These are phyloP conservation scores for Laticauda colubrina DNA, from an alignment of 2,113 vertebrate genomes.

Conservation along the genomic window DNA sequence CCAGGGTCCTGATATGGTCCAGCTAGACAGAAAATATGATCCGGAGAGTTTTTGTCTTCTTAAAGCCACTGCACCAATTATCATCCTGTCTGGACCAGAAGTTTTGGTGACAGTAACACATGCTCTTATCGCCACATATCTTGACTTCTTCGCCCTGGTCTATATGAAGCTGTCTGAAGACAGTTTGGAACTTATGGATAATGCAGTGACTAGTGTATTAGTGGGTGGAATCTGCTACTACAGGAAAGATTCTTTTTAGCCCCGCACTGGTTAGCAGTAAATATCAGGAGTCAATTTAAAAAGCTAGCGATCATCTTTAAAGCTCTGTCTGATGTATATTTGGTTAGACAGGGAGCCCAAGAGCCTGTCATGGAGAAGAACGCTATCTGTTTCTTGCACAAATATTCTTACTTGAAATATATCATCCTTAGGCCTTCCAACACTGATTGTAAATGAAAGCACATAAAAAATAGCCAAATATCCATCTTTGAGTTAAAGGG, in stretches of 20 bases:
- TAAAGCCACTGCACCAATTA: not conserved
- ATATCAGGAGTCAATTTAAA: not conserved
- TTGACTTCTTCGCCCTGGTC: not conserved
- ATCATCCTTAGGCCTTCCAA: not conserved
- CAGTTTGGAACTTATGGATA: not conserved
- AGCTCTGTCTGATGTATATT: not conserved
- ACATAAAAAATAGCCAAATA: not conserved
- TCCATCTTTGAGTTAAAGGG: not conserved
- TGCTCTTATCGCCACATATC: not conserved
- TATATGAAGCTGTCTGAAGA: not conserved
- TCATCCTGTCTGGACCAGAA: not conserved
- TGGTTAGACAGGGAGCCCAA: not conserved
- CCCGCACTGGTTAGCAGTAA: not conserved
- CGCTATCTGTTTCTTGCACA: not conserved
- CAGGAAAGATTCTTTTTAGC: not conserved
- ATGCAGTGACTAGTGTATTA: not conserved
- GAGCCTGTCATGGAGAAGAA: not conserved
- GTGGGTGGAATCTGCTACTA: too few species aligned
- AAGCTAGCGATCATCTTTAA: not conserved
- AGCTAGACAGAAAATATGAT: not conserved
- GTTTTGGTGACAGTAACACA: not conserved
- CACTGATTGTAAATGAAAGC: not conserved
- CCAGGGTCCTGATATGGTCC: not conserved
- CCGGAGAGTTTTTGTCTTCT: not conserved
- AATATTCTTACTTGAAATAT: not conserved